Evolutionary conservation across 1,140 invertebrate species (phyloP), one percentile per base, ranked within the genome.

Genomic region (Eriocheir sinensis): DNA sequence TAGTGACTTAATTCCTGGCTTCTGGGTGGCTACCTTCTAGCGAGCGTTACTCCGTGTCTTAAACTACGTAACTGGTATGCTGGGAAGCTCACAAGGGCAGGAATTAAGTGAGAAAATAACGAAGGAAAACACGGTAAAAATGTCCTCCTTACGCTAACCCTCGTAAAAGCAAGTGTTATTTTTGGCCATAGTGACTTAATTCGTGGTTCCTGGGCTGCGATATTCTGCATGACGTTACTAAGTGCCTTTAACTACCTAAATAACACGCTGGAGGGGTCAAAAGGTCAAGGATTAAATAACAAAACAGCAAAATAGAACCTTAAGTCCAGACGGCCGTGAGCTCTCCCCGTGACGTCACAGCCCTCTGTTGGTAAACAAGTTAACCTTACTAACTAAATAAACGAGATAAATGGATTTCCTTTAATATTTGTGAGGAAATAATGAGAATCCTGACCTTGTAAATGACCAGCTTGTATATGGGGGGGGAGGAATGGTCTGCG

Each of bases 301-400:
- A 21, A 72, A 72, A 72, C 6, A 72, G 21, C 21, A 4, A 48
- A 93, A 85, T 41, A 93, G 41, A 6, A 86, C 40, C n/a, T 86
- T 15, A 21, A 83, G 40, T 32, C 41, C 91, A 41, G 91, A n/a
- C 91, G 60, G 83, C 91, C 91, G 91, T 83, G 91, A 44, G 83
- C 83, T 93, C 91, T 79, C 91, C 83, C 30, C 85, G 40, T 93
- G 91, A 93, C 91, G 91, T 93, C 91, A 93, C 91, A 93, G 91
- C 91, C 91, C 91, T 93, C 91, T 93, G 91, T 93, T 93, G 91
- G 91, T 93, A 93, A 93, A 93, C 91, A 93, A 93, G 36, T 41
- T 83, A 93, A 93, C 90, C 90, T 91, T 53, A 32, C 17, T 2
- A 34, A 21, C n/a, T n/a, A n/a, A n/a, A n/a, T n/a, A n/a, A n/a